These are phyloP conservation scores for Idaea biselata DNA, from an alignment of 2,888 invertebrate genomes.

Conservation along the genomic window DNA sequence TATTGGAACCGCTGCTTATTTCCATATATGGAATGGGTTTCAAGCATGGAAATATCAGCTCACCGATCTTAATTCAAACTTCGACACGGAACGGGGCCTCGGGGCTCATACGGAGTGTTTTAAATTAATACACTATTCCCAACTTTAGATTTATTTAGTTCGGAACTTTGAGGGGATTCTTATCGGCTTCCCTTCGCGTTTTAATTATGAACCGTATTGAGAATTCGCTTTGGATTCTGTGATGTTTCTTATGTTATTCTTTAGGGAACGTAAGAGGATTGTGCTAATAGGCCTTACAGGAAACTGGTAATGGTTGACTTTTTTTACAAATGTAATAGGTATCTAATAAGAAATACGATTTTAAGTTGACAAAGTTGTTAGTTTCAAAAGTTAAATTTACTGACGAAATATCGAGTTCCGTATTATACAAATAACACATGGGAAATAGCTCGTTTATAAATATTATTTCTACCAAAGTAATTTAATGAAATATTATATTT, in stretches of 20 bases:
- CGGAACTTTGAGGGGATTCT: neutral
- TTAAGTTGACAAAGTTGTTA: too few relatives aligned
- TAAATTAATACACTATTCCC: conserved; percentile 1
- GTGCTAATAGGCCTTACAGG: neutral
- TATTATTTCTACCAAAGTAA: too few relatives aligned
- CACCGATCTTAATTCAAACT: neutral
- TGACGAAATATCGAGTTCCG: too few relatives aligned
- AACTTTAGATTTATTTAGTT: neutral
- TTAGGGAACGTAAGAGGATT: neutral
- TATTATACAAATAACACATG: too few relatives aligned
- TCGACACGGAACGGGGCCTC: neutral
- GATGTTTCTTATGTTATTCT: neutral
- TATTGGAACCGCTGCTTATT: too few relatives aligned
- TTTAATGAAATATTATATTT: too few relatives aligned
- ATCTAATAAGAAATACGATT: too few relatives aligned
- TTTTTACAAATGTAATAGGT: too few relatives aligned
- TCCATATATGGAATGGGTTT: neutral
- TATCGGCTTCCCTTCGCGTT: neutral
- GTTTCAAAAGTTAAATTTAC: too few relatives aligned
- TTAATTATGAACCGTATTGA: neutral
- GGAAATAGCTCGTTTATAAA: too few relatives aligned
- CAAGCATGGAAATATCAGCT: neutral
- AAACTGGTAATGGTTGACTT: too few relatives aligned
- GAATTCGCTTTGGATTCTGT: neutral
- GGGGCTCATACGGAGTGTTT: neutral